phyloP scores from a whole-genome alignment of 2,113 vertebrate genomes.

The Megaceryle torquata region DNA sequence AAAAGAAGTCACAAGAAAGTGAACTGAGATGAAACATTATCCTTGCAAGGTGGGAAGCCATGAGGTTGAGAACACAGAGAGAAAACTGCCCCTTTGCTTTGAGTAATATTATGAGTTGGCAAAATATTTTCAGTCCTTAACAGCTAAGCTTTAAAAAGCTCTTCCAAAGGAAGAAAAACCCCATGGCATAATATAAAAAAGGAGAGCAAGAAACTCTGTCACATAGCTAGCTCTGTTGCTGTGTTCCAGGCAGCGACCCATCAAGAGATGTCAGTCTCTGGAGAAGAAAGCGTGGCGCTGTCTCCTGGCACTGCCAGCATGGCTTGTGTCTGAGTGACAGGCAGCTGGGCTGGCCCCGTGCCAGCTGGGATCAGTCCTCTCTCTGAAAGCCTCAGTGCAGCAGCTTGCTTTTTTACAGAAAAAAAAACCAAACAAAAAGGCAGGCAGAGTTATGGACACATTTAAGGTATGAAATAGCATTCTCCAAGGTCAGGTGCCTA shows the following conservation, averaged over 20 bases:
- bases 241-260: slow-evolving; percentile 24
- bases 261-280: background rate
- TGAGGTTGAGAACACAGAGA: rapidly evolving
- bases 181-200: background rate
- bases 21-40: background rate
- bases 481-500: background rate
- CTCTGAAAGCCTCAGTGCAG: background rate
- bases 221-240: slow-evolving; percentile 18
- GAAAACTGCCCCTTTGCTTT: background rate
- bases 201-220: background rate
- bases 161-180: background rate
- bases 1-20: background rate
- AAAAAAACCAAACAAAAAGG: background rate
- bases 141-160: background rate
- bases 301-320: background rate
- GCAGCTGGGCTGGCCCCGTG: slow-evolving; percentile 43
- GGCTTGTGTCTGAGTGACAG: slow-evolving; percentile 24
- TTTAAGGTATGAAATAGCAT: background rate
- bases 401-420: background rate
- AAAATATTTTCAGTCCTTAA: background rate
- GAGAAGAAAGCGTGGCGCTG: slow-evolving; percentile 7
- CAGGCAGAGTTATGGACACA: background rate
- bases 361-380: background rate
- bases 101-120: background rate
- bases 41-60: background rate